These are phyloP conservation scores for Rhinoderma darwinii DNA, from an alignment of 2,113 vertebrate species.

Conservation along the genomic window DNA sequence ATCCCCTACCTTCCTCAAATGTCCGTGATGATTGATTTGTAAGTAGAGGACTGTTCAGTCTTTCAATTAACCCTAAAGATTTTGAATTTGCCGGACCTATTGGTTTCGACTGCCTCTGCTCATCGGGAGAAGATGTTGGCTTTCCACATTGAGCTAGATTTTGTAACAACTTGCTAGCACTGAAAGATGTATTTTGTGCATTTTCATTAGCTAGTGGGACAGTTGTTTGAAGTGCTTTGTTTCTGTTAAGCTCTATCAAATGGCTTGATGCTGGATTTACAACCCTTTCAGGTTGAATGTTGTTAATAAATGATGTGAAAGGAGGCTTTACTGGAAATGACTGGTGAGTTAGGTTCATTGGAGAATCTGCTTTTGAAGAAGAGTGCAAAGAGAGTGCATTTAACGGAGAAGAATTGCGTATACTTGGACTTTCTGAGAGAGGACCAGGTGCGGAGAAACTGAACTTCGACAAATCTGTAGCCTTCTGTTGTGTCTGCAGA, in stretches of 20 bases:
- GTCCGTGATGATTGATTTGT: conserved; percentile 75
- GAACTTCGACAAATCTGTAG: conserved; percentile 77
- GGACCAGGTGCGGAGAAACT: conserved; percentile 75
- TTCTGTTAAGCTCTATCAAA: conserved; percentile 79
- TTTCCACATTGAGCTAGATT: conserved; percentile 93
- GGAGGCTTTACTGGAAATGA: conserved; percentile 74
- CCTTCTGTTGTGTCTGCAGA: conserved; percentile 77
- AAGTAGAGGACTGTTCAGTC: conserved; percentile 80
- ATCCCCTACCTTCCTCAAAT: conserved; percentile 79
- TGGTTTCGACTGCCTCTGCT: conserved; percentile 72
- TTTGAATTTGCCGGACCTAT: conserved; percentile 75
- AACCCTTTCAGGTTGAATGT: conserved; percentile 70
- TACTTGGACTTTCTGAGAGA: conserved; percentile 74
- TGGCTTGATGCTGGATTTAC: conserved; percentile 69
- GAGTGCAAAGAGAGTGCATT: conserved; percentile 79
- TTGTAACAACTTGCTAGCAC: conserved; percentile 95
- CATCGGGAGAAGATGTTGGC: conserved; percentile 73
- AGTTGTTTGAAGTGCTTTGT: conserved; percentile 74
- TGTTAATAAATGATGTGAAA: conserved; percentile 70
- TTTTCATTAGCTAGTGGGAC: conserved; percentile 79
- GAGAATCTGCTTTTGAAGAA: conserved; percentile 74
- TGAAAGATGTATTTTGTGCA: conserved; percentile 80
- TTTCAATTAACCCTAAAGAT: conserved; percentile 80
- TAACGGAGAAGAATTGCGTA: conserved; percentile 71
- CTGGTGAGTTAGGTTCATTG: conserved; percentile 77